Evolutionary conservation across 1,140 invertebrate genomes (phyloP).

Genomic region (Wiebesia pumilae): DNA sequence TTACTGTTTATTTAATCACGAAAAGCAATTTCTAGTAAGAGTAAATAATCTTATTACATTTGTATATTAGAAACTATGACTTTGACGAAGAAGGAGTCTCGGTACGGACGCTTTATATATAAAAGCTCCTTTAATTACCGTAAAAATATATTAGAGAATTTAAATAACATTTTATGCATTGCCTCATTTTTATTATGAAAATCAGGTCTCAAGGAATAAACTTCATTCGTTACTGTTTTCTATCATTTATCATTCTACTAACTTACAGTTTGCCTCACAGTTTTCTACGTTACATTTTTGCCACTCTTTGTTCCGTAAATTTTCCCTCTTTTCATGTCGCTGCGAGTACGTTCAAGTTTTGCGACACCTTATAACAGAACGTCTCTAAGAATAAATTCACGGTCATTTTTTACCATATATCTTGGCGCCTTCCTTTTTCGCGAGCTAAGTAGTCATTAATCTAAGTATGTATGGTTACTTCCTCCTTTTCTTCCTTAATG

Average conservation of each 20-base stretch:
- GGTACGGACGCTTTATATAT: too few relatives aligned
- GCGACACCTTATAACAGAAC: background rate
- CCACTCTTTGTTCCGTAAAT: background rate
- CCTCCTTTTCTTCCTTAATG: background rate
- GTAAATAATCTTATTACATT: too few relatives aligned
- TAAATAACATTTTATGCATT: background rate
- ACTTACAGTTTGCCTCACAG: background rate
- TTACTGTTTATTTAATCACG: too few relatives aligned
- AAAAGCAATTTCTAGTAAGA: too few relatives aligned
- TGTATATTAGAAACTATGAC: too few relatives aligned
- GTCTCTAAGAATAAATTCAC: background rate
- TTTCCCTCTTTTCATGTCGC: background rate
- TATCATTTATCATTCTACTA: background rate
- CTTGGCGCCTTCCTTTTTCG: background rate
- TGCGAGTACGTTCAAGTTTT: background rate
- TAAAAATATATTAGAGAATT: background rate
- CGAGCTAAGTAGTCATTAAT: background rate
- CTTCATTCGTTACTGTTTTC: background rate
- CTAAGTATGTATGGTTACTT: background rate
- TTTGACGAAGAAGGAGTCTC: too few relatives aligned
- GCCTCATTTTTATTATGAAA: background rate
- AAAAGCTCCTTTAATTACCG: too few relatives aligned
- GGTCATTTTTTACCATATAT: background rate
- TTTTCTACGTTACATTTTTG: background rate
- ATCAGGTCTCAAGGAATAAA: background rate